Evolutionary conservation across 2,888 invertebrate species (phyloP).

Genomic region (Noctua pronuba): DNA sequence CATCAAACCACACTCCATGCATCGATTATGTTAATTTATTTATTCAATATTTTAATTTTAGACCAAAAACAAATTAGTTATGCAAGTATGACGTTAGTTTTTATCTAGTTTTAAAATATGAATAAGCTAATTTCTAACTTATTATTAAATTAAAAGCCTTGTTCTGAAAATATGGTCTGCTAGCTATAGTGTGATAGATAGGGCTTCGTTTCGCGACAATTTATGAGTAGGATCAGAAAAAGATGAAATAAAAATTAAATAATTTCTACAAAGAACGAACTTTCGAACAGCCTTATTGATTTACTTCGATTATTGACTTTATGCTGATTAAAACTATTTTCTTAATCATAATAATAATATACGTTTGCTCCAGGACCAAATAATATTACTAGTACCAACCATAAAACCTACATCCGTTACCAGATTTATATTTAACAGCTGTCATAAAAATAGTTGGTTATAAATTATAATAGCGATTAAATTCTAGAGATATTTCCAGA

Average conservation of each 20-base stretch:
- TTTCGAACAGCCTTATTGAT: no score
- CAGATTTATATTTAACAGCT: conserved; percentile 48
- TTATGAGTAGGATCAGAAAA: not conserved
- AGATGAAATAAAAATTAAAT: not conserved
- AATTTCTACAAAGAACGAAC: no score
- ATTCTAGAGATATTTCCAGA: conserved; percentile 40
- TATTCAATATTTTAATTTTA: conserved; percentile 2
- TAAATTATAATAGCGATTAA: conserved; percentile 19
- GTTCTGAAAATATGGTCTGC: no score
- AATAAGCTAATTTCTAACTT: not conserved
- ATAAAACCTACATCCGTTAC: conserved; percentile 16
- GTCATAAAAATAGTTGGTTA: conserved; percentile 49
- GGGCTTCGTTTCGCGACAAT: not conserved
- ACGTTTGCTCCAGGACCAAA: not conserved
- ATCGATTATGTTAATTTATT: conserved; percentile 19
- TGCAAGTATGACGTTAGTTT: not conserved
- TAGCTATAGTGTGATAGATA: not conserved
- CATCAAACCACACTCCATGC: not conserved
- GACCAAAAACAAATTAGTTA: not conserved
- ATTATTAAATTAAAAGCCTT: not conserved
- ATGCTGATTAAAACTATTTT: conserved; percentile 32
- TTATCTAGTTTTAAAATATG: not conserved
- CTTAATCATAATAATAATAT: conserved; percentile 19
- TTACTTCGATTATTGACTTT: not conserved
- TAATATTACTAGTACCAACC: not conserved